These are phyloP conservation scores for Rachycentron canadum DNA, from an alignment of 2,797 vertebrate genomes.

Conservation along the genomic window DNA sequence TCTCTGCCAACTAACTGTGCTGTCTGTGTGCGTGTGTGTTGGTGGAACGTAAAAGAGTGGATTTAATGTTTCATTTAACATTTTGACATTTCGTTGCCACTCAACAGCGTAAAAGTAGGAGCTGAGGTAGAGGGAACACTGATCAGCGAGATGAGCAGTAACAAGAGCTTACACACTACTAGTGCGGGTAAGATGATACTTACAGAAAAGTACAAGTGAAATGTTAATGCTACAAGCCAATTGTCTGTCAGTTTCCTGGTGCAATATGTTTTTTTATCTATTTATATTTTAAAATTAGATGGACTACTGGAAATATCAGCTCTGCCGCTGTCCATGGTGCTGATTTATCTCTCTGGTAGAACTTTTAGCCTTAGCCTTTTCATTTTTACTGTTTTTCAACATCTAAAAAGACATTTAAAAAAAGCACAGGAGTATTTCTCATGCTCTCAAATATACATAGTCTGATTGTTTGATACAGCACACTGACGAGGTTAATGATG, in stretches of 20 bases:
- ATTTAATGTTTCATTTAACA: constrained; percentile 51
- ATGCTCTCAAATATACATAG: neutral
- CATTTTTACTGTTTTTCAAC: neutral
- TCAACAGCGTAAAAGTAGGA: neutral
- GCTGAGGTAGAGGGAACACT: neutral
- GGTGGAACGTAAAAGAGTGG: constrained; percentile 15
- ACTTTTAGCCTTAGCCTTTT: neutral
- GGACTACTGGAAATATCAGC: neutral
- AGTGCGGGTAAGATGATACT: neutral
- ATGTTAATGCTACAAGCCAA: too few species aligned
- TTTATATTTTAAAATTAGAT: neutral
- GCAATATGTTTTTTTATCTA: neutral
- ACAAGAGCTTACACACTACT: neutral
- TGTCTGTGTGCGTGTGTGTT: constrained; percentile 18
- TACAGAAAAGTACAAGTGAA: neutral
- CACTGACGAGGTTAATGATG: neutral
- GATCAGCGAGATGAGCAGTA: neutral
- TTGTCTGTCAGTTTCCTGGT: neutral
- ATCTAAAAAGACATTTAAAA: neutral
- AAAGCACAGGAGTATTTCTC: neutral
- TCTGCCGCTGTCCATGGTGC: neutral
- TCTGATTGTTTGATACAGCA: neutral
- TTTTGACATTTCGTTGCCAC: constrained; percentile 19
- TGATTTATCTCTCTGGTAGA: neutral
- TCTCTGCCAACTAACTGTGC: constrained; percentile 23